Conservation (phyloP, 2,113 vertebrate species). For the Hippoglossus stenolepis region DNA sequence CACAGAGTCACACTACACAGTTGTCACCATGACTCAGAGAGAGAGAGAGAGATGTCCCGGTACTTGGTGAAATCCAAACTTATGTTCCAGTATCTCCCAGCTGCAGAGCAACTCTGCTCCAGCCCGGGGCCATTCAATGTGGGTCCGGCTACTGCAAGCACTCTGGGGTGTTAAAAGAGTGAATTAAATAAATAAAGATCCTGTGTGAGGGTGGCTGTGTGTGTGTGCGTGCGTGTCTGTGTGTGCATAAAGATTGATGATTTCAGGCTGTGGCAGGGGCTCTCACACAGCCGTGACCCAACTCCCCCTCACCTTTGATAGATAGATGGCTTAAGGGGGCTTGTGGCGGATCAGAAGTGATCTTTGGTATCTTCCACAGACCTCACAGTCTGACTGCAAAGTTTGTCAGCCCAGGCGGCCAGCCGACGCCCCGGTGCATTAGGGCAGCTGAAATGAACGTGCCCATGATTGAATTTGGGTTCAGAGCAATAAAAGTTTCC, state of each 20-base stretch:
- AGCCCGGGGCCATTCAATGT: conserved; percentile 59
- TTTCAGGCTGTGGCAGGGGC: conserved; percentile 47
- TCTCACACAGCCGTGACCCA: conserved; percentile 62
- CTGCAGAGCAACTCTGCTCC: conserved; percentile 53
- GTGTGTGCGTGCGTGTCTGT: conserved; percentile 20
- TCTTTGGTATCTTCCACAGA: conserved; percentile 83
- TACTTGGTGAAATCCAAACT: conserved; percentile 46
- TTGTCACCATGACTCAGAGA: conserved; percentile 17
- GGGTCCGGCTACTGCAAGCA: conserved; percentile 58
- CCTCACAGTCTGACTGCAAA: conserved; percentile 75
- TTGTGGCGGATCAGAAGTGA: conserved; percentile 83
- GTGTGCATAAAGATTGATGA: conserved; percentile 67
- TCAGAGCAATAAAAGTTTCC: conserved; percentile 26
- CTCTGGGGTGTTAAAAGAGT: conserved; percentile 49
- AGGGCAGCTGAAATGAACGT: conserved; percentile 47
- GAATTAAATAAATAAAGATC: conserved; percentile 71
- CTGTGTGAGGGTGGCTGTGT: neutral
- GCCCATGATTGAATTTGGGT: conserved; percentile 39
- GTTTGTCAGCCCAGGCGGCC: conserved; percentile 45
- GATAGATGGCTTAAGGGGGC: conserved; percentile 83
- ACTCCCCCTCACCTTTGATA: conserved; percentile 74
- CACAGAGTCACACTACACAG: conserved; percentile 23
- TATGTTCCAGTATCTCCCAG: conserved; percentile 50
- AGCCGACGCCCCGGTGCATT: conserved; percentile 24
- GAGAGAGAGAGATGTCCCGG: conserved; percentile 23